Percentiles rank a stretch among this genome's conserved stretches.
Conservation (phyloP, 2,888 invertebrate species). For the Morpho achilles region DNA sequence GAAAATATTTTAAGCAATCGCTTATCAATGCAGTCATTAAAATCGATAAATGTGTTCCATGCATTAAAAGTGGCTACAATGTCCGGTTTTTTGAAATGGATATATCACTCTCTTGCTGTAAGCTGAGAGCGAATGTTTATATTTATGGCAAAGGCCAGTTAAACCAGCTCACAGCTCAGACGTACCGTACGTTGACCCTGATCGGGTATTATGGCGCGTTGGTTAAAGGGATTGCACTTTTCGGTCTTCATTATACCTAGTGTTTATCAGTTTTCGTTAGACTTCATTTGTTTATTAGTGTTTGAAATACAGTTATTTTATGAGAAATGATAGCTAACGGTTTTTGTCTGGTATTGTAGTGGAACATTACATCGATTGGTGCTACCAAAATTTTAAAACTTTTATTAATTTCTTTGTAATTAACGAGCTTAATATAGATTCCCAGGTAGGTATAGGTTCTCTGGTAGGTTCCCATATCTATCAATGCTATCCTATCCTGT, state of each 20-base stretch:
- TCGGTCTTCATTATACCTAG: slow-evolving; percentile 50
- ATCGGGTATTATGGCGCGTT: slow-evolving; percentile 43
- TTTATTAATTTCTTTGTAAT: too few relatives aligned
- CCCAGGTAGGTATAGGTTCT: too few relatives aligned
- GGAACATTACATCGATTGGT: too few relatives aligned
- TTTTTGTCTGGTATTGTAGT: too few relatives aligned
- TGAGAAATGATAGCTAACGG: too few relatives aligned
- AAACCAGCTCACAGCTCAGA: slow-evolving; percentile 12
- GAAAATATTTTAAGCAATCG: too few relatives aligned
- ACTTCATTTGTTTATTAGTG: not conserved
- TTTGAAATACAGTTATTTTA: too few relatives aligned
- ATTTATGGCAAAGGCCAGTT: slow-evolving; percentile 14
- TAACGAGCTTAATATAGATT: too few relatives aligned
- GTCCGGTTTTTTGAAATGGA: slow-evolving; percentile 12
- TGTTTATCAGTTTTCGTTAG: slow-evolving; percentile 5
- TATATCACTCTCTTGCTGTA: slow-evolving; percentile 10
- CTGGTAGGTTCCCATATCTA: too few relatives aligned
- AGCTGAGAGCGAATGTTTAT: slow-evolving; percentile 7
- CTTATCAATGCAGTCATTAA: too few relatives aligned
- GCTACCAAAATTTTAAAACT: too few relatives aligned
- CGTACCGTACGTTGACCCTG: slow-evolving; percentile 43
- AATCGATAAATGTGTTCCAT: not conserved
- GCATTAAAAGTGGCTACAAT: slow-evolving; percentile 5
- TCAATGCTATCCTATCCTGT: too few relatives aligned
- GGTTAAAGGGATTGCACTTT: slow-evolving; percentile 59